phyloP scores from a whole-genome alignment of 2,797 vertebrate genomes.

The Bryconaethiops microstoma region DNA sequence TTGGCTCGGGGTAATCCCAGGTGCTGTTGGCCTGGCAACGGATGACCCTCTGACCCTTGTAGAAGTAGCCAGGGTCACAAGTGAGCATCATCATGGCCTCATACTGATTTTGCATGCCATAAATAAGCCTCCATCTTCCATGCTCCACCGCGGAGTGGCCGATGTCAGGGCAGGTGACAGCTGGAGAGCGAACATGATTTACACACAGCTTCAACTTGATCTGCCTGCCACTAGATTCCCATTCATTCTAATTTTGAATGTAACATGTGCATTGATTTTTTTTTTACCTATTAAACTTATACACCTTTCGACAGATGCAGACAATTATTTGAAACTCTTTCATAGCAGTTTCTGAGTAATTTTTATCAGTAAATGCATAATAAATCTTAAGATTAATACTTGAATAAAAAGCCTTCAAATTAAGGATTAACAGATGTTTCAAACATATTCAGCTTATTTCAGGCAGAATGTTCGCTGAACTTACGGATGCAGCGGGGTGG shows the following conservation, averaged over 20 bases:
- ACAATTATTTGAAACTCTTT: no score
- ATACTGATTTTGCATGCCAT: slow-evolving; percentile 93
- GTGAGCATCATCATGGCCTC: slow-evolving; percentile 94
- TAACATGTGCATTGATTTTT: not conserved
- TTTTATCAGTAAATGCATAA: not conserved
- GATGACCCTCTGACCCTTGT: slow-evolving; percentile 91
- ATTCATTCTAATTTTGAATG: not conserved
- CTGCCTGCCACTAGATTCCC: not conserved
- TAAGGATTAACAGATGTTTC: not conserved
- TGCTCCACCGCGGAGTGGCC: slow-evolving; percentile 88
- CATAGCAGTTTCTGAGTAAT: not conserved
- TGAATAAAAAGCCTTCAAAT: not conserved
- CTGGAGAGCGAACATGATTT: slow-evolving; percentile 65
- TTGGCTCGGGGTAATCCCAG: slow-evolving; percentile 91
- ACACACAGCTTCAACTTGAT: slow-evolving; percentile 1
- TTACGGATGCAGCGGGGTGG: slow-evolving; percentile 89
- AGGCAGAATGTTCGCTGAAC: slow-evolving; percentile 58
- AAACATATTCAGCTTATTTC: not conserved
- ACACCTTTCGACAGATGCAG: not conserved
- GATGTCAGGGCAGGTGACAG: slow-evolving; percentile 90
- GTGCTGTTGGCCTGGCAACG: slow-evolving; percentile 89
- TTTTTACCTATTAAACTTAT: no score
- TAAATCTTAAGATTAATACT: not conserved
- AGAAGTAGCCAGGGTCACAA: slow-evolving; percentile 97
- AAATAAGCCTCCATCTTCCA: slow-evolving; percentile 94